Evolutionary conservation across 2,113 vertebrate species (phyloP), one percentile per base, ranked within the genome.

Genomic region (Ameiurus melas): DNA sequence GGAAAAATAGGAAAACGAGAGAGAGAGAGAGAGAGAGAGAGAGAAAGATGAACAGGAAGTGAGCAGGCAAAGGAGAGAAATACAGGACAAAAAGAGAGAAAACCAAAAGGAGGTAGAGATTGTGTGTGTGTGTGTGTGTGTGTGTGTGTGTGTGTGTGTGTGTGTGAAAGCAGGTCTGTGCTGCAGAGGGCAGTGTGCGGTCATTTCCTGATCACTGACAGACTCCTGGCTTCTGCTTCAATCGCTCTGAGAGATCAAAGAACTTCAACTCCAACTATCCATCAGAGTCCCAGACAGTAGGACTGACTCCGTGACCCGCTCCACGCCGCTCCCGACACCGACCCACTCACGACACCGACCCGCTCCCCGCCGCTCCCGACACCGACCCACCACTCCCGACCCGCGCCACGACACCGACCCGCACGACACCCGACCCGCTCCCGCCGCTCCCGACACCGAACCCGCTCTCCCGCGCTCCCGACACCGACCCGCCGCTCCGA

Each of bases 141-240:
- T 33, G 30, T 16, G 73, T 51, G 43, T 70, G 47, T 81, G 77
- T 55, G 55, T 64, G 70, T 73, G 60, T 64, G 87, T 53, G 70
- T 64, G 81, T 71, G 16, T 75, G 66, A 73, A 58, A 58, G 64
- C 81, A 62, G 81, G 3, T 88, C 87, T 60, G 82, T 85, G 87
- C 82, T 88, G 87, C 57, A 84, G 82, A 88, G 87, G 87, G 87
- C 87, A 88, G 87, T 88, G 83, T 88, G 82, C 82, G 87, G 87
- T 88, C 87, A 88, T 78, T 88, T 88, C 87, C 87, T 88, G 82
- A 85, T 88, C 82, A 33, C 82, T 88, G 87, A 84, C 87, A 85
- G 83, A 84, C 73, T 88, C 47, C 83, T 84, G 87, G 87, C 82
- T 60, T 77, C 86, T 87, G 86, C 86, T 70, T 84, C 83, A 84